phyloP scores from a whole-genome alignment of 2,797 vertebrate species.

The Lagodon rhomboides region DNA sequence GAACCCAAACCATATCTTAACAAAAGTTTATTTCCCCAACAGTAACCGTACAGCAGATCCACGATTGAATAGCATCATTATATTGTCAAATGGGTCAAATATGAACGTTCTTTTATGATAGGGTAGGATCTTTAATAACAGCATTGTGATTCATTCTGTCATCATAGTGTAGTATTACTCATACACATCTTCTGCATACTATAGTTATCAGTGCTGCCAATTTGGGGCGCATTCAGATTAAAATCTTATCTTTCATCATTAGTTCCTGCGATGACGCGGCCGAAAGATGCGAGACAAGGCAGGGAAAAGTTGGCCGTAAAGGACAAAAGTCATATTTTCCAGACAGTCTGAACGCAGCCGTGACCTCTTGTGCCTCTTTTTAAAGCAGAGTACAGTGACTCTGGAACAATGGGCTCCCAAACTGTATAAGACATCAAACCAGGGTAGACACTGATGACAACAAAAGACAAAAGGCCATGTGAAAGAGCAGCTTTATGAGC shows the following conservation, averaged over 20 bases:
- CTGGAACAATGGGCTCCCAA: constrained; percentile 56
- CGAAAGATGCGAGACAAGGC: constrained; percentile 15
- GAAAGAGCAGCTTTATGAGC: constrained; percentile 63
- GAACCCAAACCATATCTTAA: background rate
- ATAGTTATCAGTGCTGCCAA: background rate
- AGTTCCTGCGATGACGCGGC: background rate
- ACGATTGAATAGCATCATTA: background rate
- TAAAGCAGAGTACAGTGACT: constrained; percentile 40
- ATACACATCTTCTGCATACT: background rate
- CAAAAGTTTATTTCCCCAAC: background rate
- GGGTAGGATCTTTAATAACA: background rate
- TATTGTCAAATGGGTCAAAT: too few species aligned
- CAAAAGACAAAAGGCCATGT: constrained; percentile 75
- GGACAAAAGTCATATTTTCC: constrained; percentile 43
- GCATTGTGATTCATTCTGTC: constrained; percentile 6
- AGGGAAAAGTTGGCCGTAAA: constrained; percentile 33
- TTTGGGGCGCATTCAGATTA: constrained; percentile 4
- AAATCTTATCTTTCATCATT: constrained; percentile 16
- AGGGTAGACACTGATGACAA: constrained; percentile 69
- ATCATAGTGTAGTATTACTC: constrained; percentile 2
- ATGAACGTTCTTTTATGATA: background rate
- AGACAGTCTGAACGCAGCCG: constrained; percentile 47
- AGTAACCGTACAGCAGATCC: background rate
- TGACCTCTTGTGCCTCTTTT: constrained; percentile 56
- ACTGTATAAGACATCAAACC: constrained; percentile 69